Percentiles rank a stretch among this genome's conserved stretches.
Conservation (phyloP, 2,797 vertebrate genomes). For the Periparus ater region DNA sequence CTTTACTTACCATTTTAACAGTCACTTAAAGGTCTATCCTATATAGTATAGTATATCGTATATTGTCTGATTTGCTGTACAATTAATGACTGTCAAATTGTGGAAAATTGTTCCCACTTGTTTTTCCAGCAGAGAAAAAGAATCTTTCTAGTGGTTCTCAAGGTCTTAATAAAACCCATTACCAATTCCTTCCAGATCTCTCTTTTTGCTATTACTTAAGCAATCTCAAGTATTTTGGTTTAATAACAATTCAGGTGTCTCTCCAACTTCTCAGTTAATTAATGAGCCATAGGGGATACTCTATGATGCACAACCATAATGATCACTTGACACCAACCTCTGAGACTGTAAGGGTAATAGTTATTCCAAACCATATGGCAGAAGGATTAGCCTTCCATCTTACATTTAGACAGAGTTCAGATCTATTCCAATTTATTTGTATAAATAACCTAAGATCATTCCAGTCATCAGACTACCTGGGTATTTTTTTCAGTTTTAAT, state of each 20-base stretch:
- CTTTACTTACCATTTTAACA: neutral
- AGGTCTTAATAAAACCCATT: slow-evolving; percentile 9
- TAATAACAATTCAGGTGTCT: slow-evolving; percentile 12
- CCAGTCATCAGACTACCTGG: neutral
- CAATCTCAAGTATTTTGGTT: neutral
- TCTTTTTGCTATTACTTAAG: neutral
- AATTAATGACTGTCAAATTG: slow-evolving; percentile 15
- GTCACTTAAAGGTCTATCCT: neutral
- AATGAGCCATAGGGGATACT: neutral
- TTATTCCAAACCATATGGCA: neutral
- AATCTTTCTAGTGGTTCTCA: neutral
- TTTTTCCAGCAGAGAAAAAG: neutral
- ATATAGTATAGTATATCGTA: neutral
- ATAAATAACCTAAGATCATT: slow-evolving; percentile 31
- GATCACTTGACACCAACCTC: neutral
- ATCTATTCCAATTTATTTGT: neutral
- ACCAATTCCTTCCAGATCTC: neutral
- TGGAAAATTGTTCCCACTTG: neutral
- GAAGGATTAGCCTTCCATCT: neutral
- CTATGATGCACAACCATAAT: neutral
- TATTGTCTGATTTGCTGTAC: neutral
- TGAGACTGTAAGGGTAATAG: neutral
- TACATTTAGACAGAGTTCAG: neutral
- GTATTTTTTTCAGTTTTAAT: slow-evolving; percentile 14
- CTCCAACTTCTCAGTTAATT: neutral